These are phyloP conservation scores for Hypotaenidia philippensis DNA, from an alignment of 2,797 vertebrate genomes.

Conservation along the genomic window DNA sequence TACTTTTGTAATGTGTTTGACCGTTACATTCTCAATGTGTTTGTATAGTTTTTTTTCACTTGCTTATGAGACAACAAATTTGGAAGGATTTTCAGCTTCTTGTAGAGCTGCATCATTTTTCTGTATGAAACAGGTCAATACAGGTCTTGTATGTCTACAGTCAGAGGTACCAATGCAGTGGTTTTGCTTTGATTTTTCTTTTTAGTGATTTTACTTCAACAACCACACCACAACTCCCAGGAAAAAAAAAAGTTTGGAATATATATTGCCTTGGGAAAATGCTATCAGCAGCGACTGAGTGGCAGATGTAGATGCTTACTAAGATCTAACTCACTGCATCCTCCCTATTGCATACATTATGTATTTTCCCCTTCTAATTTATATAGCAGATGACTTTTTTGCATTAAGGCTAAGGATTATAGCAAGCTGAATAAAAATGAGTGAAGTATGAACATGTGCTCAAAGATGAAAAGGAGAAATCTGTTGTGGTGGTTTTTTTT, in stretches of 20 bases:
- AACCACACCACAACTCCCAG: background rate
- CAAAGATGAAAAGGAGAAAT: background rate
- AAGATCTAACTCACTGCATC: background rate
- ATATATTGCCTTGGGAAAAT: background rate
- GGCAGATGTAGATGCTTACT: conserved; percentile 56
- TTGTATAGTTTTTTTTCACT: background rate
- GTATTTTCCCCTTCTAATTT: conserved; percentile 27
- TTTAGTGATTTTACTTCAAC: background rate
- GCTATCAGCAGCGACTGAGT: background rate
- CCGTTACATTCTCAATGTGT: background rate
- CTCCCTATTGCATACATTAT: conserved; percentile 46
- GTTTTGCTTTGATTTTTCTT: background rate
- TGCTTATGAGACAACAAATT: background rate
- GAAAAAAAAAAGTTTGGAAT: background rate
- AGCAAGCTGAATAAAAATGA: conserved; percentile 25
- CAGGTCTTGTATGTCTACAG: background rate
- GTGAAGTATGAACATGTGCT: background rate
- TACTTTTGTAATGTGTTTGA: rapidly evolving
- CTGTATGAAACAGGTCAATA: background rate
- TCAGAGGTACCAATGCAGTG: background rate
- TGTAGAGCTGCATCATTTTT: background rate
- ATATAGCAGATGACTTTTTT: conserved; percentile 46
- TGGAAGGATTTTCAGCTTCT: background rate
- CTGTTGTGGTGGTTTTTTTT: no score
- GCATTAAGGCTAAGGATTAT: conserved; percentile 29